These are phyloP conservation scores for Anthoscopus minutus DNA, from an alignment of 2,113 vertebrate species.

Conservation along the genomic window DNA sequence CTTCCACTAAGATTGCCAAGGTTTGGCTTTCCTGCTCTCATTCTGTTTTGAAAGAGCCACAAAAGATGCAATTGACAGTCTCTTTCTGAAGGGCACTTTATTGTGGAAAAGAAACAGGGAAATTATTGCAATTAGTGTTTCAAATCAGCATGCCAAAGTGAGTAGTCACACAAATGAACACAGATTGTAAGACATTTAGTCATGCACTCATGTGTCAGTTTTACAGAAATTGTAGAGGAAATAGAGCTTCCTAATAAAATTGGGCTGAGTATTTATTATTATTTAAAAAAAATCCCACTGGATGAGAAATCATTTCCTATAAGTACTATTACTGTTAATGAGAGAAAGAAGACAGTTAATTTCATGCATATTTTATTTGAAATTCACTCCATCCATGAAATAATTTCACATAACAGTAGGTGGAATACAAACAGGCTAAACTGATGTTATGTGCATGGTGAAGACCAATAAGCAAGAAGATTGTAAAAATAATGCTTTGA, in stretches of 20 bases:
- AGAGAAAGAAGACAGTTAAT: neutral
- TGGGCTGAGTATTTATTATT: neutral
- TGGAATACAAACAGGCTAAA: neutral
- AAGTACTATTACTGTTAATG: constrained; percentile 17
- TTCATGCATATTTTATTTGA: constrained; percentile 6
- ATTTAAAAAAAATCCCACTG: neutral
- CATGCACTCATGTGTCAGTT: neutral
- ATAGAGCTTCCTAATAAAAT: neutral
- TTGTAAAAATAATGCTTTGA: neutral
- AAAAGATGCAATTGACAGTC: neutral
- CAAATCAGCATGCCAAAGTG: neutral
- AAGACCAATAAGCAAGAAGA: neutral
- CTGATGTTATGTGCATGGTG: neutral
- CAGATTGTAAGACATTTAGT: neutral
- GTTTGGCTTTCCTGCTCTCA: neutral
- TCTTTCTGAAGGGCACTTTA: neutral
- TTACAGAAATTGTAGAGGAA: neutral
- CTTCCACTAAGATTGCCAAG: neutral
- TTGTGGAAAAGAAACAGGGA: neutral
- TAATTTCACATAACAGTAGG: neutral
- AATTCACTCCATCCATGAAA: neutral
- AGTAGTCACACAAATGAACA: neutral
- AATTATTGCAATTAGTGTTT: constrained; percentile 1
- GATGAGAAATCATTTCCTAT: neutral
- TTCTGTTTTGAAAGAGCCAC: neutral